Evolutionary conservation across 2,797 vertebrate species (phyloP), one percentile per base, ranked within the genome.

Genomic region (Trachops cirrhosus): DNA sequence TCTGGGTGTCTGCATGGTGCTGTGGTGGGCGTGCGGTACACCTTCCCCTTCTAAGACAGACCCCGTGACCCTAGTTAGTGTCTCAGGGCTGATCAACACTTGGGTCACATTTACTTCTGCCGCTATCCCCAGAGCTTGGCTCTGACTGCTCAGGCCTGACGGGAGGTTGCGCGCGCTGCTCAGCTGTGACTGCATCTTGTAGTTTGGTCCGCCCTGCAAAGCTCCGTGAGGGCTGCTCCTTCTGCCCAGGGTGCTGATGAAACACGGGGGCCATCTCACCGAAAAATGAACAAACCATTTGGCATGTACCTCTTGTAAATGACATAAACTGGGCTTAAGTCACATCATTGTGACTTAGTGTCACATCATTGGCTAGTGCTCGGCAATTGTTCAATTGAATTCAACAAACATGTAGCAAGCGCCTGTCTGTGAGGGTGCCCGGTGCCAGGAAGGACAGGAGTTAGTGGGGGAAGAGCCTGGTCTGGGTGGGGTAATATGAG

Each of bases 51-150:
- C n/a, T 26, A 78, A 26, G 78, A 59, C 32, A 59, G 78, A 88
- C 64, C 39, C 67, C 1, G 2, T 57, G 54, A 26, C 24, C 54
- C 54, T 67, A 82, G 71, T 93, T 34, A 41, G 9, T 57, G 44
- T 78, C 74, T 93, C 41, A 46, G 46, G 54, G 16, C 54, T 46
- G 32, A 39, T 91, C 67, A 83, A 70, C 62, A 73, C 44, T 93
- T 59, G 21, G 39, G 94, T 82, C 70, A 48, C 67, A 89, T 68
- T 70, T 24, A 70, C 67, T 88, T 91, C 52, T 79, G 83, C 29
- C 16, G 87, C 95, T 90, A 82, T 94, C 48, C 19, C 57, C 87
- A 52, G 62, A 90, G 68, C 32, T 73, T 48, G 93, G 77, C 77
- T 82, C 44, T 24, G 44, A 29, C 34, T 9, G 41, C 64, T 59